These are phyloP conservation scores for Archips crataeganus DNA, from an alignment of 2,888 invertebrate genomes.

Conservation along the genomic window DNA sequence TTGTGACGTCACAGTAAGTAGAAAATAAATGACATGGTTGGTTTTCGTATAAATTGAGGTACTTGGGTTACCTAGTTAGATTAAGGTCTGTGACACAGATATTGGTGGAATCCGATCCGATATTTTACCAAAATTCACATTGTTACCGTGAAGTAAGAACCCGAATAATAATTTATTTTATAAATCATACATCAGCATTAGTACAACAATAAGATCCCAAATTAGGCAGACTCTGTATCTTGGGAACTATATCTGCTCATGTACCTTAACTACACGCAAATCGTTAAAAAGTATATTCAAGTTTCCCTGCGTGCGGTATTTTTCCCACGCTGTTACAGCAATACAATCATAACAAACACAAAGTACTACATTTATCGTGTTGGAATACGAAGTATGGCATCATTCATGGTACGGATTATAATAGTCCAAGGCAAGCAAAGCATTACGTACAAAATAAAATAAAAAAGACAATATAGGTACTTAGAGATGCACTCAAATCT, in stretches of 20 bases:
- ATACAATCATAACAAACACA: conserved; percentile 45
- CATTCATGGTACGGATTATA: conserved; percentile 54
- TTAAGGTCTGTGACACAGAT: conserved; percentile 6
- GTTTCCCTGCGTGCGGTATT: conserved; percentile 45
- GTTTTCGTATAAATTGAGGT: too few species aligned
- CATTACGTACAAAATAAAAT: conserved; percentile 4
- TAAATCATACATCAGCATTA: too few species aligned
- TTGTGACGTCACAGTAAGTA: too few species aligned
- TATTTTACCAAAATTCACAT: conserved; percentile 20
- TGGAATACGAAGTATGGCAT: conserved; percentile 54
- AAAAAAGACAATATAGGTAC: too few species aligned
- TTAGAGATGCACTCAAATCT: conserved; percentile 22
- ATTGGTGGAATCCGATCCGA: neutral
- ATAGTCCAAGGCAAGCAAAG: conserved; percentile 45
- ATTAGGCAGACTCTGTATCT: too few species aligned
- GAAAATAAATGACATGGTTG: too few species aligned
- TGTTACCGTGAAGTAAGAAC: conserved; percentile 17
- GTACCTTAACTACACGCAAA: conserved; percentile 14
- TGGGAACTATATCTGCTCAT: conserved; percentile 15
- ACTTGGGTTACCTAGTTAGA: too few species aligned
- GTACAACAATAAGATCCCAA: too few species aligned
- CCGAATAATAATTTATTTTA: too few species aligned
- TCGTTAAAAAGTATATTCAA: conserved; percentile 38
- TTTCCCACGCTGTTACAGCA: conserved; percentile 56
- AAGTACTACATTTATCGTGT: conserved; percentile 52